Conservation (phyloP, 2,113 vertebrate genomes). For the cattle (Bos taurus) region DNA sequence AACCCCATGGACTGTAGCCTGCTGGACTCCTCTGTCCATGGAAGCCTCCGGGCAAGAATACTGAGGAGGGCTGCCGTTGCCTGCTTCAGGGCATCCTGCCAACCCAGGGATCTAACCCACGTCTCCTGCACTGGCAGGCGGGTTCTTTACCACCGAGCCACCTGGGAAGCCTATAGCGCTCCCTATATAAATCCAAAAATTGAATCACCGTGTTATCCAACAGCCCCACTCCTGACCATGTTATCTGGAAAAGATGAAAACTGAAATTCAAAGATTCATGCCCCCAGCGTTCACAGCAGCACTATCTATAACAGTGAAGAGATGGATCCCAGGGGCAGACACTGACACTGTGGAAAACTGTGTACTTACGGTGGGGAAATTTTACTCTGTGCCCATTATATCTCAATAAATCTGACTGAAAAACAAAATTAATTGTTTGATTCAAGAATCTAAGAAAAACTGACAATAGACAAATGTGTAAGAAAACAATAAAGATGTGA, state of each 20-base stretch:
- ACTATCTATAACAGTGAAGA: fast-evolving
- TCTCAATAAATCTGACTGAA: not conserved
- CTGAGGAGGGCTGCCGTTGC: not conserved
- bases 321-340: not conserved
- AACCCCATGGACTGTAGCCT: not conserved
- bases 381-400: not conserved
- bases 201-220: fast-evolving
- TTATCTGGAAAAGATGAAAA: not conserved
- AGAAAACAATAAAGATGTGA: no score
- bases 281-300: not conserved
- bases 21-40: not conserved
- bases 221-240: not conserved
- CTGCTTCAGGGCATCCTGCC: not conserved
- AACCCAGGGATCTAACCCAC: not conserved
- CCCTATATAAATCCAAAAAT: not conserved
- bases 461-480: not conserved
- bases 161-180: not conserved
- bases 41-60: not conserved
- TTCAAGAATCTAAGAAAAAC: not conserved
- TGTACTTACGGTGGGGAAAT: fast-evolving
- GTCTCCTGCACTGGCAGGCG: not conserved
- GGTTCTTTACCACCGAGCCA: not conserved
- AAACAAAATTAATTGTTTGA: not conserved
- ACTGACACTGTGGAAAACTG: not conserved
- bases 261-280: not conserved